A percentile compares a stretch with the other conserved stretches of the same genome.
phyloP scores from a whole-genome alignment of 1,140 invertebrate species.

The Micrasema longulum region DNA sequence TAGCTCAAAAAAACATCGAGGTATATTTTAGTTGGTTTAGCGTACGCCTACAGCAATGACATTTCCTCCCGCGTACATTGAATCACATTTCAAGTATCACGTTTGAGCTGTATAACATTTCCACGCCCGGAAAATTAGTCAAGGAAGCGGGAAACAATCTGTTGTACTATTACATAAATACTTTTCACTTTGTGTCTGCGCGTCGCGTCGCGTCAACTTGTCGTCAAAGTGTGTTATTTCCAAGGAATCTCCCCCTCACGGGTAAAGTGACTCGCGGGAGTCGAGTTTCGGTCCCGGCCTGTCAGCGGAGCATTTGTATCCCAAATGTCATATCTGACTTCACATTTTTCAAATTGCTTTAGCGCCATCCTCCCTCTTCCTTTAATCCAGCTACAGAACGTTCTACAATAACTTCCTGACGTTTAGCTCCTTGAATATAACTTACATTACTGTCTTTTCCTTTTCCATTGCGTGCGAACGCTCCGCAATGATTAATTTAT shows the following conservation, averaged over 20 bases:
- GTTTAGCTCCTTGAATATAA: slow-evolving; percentile 4
- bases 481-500: slow-evolving; percentile 10
- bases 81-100: slow-evolving; percentile 3
- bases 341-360: slow-evolving; percentile 42
- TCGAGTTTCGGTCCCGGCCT: slow-evolving; percentile 30
- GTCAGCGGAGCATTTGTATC: slow-evolving; percentile 38
- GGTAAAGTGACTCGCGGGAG: slow-evolving; percentile 34
- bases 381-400: neutral
- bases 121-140: neutral
- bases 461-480: neutral
- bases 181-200: slow-evolving; percentile 28
- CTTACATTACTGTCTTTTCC: slow-evolving; percentile 7
- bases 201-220: slow-evolving; percentile 5
- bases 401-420: slow-evolving; percentile 1
- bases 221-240: slow-evolving; percentile 28
- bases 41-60: neutral
- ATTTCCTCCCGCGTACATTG: neutral
- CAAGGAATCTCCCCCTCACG: neutral
- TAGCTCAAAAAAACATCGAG: too few species aligned
- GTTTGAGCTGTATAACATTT: slow-evolving; percentile 7
- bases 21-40: too few species aligned
- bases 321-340: slow-evolving; percentile 34
- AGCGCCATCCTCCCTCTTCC: slow-evolving; percentile 14
- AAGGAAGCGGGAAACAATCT: slow-evolving; percentile 28
- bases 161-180: slow-evolving; percentile 21